phyloP scores from a whole-genome alignment of 2,113 vertebrate genomes.

The Crotophaga sulcirostris region DNA sequence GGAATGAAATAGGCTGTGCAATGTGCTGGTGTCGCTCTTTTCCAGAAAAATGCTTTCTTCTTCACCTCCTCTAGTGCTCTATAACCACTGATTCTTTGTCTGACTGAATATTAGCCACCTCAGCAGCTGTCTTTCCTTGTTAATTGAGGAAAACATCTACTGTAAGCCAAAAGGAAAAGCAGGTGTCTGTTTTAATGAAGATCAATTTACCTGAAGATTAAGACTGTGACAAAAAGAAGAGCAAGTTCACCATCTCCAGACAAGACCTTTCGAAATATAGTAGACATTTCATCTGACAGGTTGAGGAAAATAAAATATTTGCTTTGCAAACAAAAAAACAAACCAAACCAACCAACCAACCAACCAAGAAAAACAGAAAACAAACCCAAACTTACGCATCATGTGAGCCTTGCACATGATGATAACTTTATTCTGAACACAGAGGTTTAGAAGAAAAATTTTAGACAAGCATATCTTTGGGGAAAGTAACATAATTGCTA shows the following conservation, averaged over 20 bases:
- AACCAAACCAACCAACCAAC: no score
- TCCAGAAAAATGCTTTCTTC: not conserved
- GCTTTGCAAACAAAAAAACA: not conserved
- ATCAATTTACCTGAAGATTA: not conserved
- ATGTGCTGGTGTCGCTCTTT: not conserved
- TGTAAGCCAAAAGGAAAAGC: not conserved
- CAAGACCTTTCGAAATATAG: not conserved
- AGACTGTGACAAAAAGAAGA: not conserved
- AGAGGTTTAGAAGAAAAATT: not conserved
- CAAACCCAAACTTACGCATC: not conserved
- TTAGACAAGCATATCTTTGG: not conserved
- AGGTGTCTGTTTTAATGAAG: constrained; percentile 1
- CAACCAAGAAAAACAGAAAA: not conserved
- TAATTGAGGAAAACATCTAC: not conserved
- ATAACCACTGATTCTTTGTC: not conserved
- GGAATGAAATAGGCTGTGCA: not conserved
- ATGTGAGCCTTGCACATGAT: not conserved
- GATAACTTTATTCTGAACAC: not conserved
- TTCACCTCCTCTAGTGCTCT: not conserved
- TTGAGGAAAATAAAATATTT: not conserved
- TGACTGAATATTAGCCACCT: not conserved
- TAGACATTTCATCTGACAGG: not conserved
- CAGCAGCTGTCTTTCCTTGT: not conserved
- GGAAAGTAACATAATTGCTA: not conserved
- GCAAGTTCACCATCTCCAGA: not conserved